These are phyloP conservation scores for Chloromyia formosa DNA, from an alignment of 2,888 invertebrate species.

Conservation along the genomic window DNA sequence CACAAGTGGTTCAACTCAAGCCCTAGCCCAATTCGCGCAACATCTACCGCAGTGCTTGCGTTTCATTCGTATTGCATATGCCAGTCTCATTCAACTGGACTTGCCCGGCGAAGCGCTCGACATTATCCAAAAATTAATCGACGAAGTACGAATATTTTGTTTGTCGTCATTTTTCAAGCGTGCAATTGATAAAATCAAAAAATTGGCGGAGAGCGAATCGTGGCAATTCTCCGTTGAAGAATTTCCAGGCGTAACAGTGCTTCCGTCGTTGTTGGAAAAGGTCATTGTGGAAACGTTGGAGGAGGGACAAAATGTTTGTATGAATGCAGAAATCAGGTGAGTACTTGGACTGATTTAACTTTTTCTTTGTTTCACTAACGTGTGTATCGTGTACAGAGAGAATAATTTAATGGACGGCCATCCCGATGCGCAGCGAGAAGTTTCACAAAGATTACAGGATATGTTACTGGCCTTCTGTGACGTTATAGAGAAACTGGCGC, in stretches of 20 bases:
- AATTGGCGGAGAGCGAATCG: constrained; percentile 77
- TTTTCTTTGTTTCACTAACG: constrained; percentile 58
- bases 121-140: constrained; percentile 83
- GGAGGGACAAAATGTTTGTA: constrained; percentile 74
- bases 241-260: constrained; percentile 82
- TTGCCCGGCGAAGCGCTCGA: constrained; percentile 88
- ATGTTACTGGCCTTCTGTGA: constrained; percentile 71
- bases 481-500: constrained; percentile 78
- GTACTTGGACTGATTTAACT: constrained; percentile 57
- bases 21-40: constrained; percentile 68
- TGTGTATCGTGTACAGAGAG: constrained; percentile 64
- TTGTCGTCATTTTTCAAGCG: constrained; percentile 86
- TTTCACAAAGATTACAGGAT: constrained; percentile 67
- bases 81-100: constrained; percentile 82
- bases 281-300: constrained; percentile 78
- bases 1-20: constrained; percentile 67
- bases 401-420: constrained; percentile 63
- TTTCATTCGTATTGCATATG: constrained; percentile 82
- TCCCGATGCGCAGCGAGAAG: constrained; percentile 62
- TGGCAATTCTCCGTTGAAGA: constrained; percentile 89
- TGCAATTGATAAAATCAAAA: constrained; percentile 79
- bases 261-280: constrained; percentile 78
- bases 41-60: constrained; percentile 85
- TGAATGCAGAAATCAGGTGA: constrained; percentile 76
- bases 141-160: constrained; percentile 87